Evolutionary conservation across 2,888 invertebrate species (phyloP).

Genomic region (Thymelicus lineola): DNA sequence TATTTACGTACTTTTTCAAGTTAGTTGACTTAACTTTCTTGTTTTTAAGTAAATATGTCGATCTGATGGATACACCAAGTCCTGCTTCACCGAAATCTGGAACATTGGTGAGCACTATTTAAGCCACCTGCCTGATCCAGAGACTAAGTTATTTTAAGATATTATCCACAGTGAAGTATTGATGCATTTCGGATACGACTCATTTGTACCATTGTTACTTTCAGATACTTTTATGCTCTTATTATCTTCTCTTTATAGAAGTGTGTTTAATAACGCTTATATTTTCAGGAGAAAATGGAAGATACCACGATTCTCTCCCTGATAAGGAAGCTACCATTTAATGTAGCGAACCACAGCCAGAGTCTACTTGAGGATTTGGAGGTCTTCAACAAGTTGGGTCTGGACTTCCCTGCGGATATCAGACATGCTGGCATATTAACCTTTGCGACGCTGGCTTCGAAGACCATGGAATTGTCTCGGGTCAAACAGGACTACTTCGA

Average conservation of each 20-base stretch:
- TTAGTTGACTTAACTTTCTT: no score
- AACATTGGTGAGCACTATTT: no score
- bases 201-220: no score
- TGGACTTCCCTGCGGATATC: conserved; percentile 80
- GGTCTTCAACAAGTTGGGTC: conserved; percentile 68
- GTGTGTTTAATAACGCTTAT: not conserved
- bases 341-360: conserved; percentile 84
- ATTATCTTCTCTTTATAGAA: no score
- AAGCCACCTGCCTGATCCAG: no score
- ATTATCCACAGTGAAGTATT: no score
- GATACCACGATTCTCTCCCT: conserved; percentile 87
- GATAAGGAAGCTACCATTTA: conserved; percentile 88
- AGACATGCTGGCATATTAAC: conserved; percentile 88
- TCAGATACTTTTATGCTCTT: no score
- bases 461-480: conserved; percentile 83
- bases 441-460: conserved; percentile 88
- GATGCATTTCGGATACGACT: no score
- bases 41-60: no score
- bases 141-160: no score
- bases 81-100: no score
- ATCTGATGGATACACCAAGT: no score
- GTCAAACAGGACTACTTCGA: conserved; percentile 88
- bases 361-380: conserved; percentile 85
- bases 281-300: conserved; percentile 82
- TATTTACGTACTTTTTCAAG: not conserved